phyloP scores from a whole-genome alignment of 2,797 vertebrate species.

The Sebastes reedi region DNA sequence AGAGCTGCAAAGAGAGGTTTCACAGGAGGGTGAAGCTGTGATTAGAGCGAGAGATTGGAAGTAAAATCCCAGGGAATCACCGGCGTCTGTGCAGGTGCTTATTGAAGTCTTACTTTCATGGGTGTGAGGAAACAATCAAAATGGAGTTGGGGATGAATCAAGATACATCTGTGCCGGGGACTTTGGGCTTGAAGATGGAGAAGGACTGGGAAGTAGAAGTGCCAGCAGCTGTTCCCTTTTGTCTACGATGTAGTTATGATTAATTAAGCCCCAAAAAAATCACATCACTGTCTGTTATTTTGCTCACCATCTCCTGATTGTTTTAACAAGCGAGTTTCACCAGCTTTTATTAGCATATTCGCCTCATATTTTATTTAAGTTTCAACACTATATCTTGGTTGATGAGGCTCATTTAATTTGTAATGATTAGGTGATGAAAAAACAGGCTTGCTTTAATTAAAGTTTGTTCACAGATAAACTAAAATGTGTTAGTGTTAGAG shows the following conservation, averaged over 20 bases:
- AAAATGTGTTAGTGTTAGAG: background rate
- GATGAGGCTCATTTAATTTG: constrained; percentile 23
- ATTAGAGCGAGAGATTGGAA: constrained; percentile 70
- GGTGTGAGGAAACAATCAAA: constrained; percentile 63
- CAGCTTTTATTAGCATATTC: background rate
- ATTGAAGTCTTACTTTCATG: constrained; percentile 63
- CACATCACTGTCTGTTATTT: background rate
- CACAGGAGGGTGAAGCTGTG: constrained; percentile 56
- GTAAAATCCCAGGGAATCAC: constrained; percentile 62
- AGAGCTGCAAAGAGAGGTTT: constrained; percentile 30
- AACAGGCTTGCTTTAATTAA: constrained; percentile 12
- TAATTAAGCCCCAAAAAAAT: constrained; percentile 25
- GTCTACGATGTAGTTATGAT: constrained; percentile 8
- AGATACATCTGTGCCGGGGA: constrained; percentile 42
- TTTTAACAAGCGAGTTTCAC: background rate
- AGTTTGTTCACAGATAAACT: constrained; percentile 14
- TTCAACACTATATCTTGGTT: background rate
- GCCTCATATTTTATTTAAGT: background rate
- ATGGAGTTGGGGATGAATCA: constrained; percentile 26
- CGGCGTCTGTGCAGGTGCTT: constrained; percentile 48
- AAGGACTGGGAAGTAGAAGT: background rate
- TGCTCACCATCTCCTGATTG: constrained; percentile 13
- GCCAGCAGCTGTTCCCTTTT: constrained; percentile 24
- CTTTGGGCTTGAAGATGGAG: constrained; percentile 28
- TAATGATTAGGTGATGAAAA: constrained; percentile 21